Percentiles rank a stretch among this genome's conserved stretches.
Conservation (phyloP, 2,113 vertebrate genomes). For the Cyprinodon brontotheroides region DNA sequence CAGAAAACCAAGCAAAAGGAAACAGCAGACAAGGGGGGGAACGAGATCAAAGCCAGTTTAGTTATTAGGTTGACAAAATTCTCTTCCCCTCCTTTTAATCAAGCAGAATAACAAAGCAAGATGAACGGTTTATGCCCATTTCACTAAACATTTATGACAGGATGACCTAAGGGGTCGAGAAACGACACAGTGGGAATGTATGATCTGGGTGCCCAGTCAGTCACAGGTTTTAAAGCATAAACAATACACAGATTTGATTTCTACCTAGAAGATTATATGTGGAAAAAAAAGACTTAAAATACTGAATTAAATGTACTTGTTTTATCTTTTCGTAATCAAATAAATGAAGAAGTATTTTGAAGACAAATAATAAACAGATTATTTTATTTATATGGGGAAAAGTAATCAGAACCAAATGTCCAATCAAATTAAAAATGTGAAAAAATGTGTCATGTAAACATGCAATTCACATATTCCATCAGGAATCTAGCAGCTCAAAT, state of each 20-base stretch:
- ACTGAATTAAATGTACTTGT: background rate
- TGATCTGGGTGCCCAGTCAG: background rate
- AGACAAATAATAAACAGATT: too few relatives aligned
- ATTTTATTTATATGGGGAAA: too few relatives aligned
- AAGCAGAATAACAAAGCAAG: constrained; percentile 1
- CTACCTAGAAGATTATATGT: background rate
- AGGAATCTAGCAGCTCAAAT: too few relatives aligned
- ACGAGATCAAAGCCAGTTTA: background rate
- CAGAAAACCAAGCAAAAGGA: constrained; percentile 49
- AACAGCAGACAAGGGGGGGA: constrained; percentile 18
- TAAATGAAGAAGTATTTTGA: too few relatives aligned
- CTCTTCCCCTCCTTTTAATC: constrained; percentile 41
- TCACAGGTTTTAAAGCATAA: background rate
- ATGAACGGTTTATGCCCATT: background rate
- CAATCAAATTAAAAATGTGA: too few relatives aligned
- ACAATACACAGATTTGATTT: background rate
- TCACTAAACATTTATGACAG: background rate
- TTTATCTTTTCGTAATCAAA: too few relatives aligned
- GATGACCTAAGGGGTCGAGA: background rate
- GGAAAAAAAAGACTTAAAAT: background rate
- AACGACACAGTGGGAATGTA: background rate
- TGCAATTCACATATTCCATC: too few relatives aligned
- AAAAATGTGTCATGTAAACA: too few relatives aligned
- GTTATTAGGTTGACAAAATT: constrained; percentile 7
- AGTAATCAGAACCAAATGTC: too few relatives aligned